A percentile compares a stretch with the other conserved stretches of the same genome.
phyloP scores from a whole-genome alignment of 2,113 vertebrate genomes.

The Panurus biarmicus region DNA sequence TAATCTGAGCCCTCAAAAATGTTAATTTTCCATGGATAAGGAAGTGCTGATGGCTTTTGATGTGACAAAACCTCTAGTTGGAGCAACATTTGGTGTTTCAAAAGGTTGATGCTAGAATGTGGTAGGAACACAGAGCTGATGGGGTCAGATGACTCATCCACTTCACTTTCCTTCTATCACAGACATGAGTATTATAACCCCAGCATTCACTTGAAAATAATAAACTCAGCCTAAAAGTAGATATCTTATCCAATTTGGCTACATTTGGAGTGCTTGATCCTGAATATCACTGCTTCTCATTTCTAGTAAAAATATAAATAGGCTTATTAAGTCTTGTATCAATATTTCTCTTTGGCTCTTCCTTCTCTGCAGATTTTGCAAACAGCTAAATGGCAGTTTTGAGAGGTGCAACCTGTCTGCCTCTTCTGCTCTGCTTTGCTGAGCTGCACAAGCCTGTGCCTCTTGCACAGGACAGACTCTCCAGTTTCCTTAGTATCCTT shows the following conservation, averaged over 20 bases:
- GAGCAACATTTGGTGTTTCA: not conserved
- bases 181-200: not conserved
- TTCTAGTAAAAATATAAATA: not conserved
- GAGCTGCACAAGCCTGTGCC: not conserved
- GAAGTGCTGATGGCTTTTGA: constrained; percentile 32
- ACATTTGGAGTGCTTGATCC: not conserved
- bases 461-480: not conserved
- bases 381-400: not conserved
- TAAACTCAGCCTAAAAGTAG: not conserved
- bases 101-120: not conserved
- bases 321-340: not conserved
- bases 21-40: constrained; percentile 4
- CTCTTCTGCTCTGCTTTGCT: not conserved
- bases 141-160: not conserved
- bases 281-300: not conserved
- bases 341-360: not conserved
- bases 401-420: not conserved
- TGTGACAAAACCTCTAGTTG: not conserved
- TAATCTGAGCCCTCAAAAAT: not conserved
- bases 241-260: not conserved
- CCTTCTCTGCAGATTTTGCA: not conserved
- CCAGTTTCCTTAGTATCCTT: not conserved
- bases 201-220: not conserved
- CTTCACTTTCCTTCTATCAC: not conserved
- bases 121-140: not conserved